These are phyloP conservation scores for Bombyx mori DNA, from an alignment of 1,140 invertebrate genomes.

Conservation along the genomic window ASM3026992v2 NC_085134.1:2805001-2805500, in stretches of 20 bases:
- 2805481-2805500: conserved; percentile 4
- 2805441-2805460: conserved; percentile 9
- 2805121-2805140: conserved; percentile 8
- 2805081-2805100: conserved; percentile 8
- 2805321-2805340: not conserved
- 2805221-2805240: conserved; percentile 4
- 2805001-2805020: conserved; percentile 8
- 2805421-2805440: conserved; percentile 10
- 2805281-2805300: conserved; percentile 5
- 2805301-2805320: conserved; percentile 1
- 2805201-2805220: not conserved
- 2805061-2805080: conserved; percentile 1
- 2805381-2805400: conserved; percentile 8
- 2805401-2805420: conserved; percentile 6
- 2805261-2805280: not conserved
- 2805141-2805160: not conserved
- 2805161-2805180: not conserved
- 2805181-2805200: not conserved
- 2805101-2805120: conserved; percentile 7
- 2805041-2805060: conserved; percentile 5
- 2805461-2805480: conserved; percentile 8
- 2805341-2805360: conserved; percentile 7
- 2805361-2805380: conserved; percentile 6
- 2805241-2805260: conserved; percentile 6
- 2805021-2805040: conserved; percentile 1